Evolutionary conservation across 2,888 invertebrate species (phyloP).

Genomic region (Conops quadrifasciatus): DNA sequence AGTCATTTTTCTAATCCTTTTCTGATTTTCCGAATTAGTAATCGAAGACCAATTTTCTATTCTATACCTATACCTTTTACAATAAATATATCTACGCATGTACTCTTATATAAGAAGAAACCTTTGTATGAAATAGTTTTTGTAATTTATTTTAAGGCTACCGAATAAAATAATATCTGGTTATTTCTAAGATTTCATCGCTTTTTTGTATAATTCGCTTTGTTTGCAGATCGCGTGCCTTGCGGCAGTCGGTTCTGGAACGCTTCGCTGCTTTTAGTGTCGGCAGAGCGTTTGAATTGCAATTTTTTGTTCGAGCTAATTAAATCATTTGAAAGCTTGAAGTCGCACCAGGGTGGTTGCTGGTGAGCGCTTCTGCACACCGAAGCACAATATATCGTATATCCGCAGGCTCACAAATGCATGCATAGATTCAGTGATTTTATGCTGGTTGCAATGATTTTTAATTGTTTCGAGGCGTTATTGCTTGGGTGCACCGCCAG

Average conservation of each 20-base stretch:
- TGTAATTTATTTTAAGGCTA: background rate
- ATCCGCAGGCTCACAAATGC: too few species aligned
- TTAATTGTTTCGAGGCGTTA: conserved; percentile 19
- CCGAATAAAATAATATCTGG: conserved; percentile 3
- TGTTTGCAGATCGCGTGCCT: conserved; percentile 21
- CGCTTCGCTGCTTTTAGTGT: conserved; percentile 18
- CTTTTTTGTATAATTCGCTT: background rate
- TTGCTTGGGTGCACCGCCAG: conserved; percentile 37
- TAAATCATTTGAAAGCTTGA: conserved; percentile 14
- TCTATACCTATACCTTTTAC: too few species aligned
- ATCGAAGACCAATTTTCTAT: too few species aligned
- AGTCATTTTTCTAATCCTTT: too few species aligned
- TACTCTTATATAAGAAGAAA: background rate
- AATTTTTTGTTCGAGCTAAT: conserved; percentile 13
- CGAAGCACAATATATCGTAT: too few species aligned
- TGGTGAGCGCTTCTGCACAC: background rate
- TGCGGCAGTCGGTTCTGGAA: conserved; percentile 17
- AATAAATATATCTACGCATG: too few species aligned
- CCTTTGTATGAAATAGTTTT: conserved; percentile 12
- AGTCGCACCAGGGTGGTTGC: background rate
- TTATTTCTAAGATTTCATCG: background rate
- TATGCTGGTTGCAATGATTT: background rate
- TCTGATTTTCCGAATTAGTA: too few species aligned
- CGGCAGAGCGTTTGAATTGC: background rate
- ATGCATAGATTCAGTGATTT: too few species aligned